These are phyloP conservation scores for Plectropomus leopardus DNA, from an alignment of 2,113 vertebrate species.

Conservation along the genomic window DNA sequence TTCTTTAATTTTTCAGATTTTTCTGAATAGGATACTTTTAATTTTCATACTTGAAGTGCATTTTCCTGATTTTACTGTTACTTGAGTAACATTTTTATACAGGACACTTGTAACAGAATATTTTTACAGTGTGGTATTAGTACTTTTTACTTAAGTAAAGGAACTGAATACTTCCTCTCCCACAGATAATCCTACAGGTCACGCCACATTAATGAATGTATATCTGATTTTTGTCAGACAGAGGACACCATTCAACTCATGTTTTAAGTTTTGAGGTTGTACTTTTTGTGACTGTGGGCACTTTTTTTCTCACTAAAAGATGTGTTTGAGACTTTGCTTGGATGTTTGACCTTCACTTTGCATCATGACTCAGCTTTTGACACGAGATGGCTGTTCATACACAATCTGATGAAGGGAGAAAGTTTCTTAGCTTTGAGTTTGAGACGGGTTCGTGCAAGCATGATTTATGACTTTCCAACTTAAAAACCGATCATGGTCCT, in stretches of 20 bases:
- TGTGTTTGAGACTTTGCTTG: not conserved
- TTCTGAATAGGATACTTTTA: no score
- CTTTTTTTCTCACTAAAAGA: not conserved
- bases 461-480: not conserved
- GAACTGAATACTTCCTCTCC: no score
- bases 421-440: not conserved
- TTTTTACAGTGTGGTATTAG: no score
- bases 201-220: no score
- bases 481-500: not conserved
- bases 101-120: no score
- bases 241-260: not conserved
- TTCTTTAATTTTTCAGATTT: no score
- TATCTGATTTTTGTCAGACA: not conserved
- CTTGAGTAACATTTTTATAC: no score
- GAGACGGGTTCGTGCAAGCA: not conserved
- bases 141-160: no score
- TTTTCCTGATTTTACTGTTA: no score
- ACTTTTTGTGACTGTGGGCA: not conserved
- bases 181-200: no score
- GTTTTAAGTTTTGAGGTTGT: not conserved
- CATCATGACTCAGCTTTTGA: not conserved
- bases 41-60: no score
- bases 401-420: not conserved
- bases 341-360: conserved; percentile 3
- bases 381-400: not conserved